Evolutionary conservation across 2,113 vertebrate genomes (phyloP).

Genomic region (Falcunculus frontatus): DNA sequence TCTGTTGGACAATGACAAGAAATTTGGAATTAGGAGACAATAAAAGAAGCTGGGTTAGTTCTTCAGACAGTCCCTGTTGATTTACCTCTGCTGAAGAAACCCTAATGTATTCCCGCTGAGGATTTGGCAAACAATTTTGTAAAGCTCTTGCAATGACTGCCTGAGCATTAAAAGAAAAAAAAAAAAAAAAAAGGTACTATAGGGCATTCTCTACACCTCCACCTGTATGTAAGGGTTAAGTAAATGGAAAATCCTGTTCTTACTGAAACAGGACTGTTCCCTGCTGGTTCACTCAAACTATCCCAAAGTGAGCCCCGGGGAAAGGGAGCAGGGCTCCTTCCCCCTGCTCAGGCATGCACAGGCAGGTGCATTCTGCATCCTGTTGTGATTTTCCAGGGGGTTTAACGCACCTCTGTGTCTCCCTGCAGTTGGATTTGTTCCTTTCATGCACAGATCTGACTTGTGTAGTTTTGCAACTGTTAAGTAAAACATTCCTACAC

Average conservation of each 20-base stretch:
- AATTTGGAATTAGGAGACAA: conserved; percentile 30
- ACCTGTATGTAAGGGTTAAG: neutral
- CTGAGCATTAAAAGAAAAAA: neutral
- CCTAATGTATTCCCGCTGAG: neutral
- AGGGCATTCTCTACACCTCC: neutral
- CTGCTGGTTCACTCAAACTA: conserved; percentile 9
- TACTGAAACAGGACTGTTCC: conserved; percentile 1
- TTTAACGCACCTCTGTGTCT: conserved; percentile 36
- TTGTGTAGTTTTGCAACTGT: neutral
- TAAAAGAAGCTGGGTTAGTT: neutral
- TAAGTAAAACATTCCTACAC: neutral
- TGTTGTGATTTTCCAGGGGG: neutral
- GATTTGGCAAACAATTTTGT: conserved; percentile 1
- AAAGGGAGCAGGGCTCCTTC: neutral
- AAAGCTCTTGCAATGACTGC: neutral
- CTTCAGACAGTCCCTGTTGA: neutral
- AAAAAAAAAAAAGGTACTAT: neutral
- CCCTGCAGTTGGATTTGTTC: neutral
- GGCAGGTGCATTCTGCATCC: conserved; percentile 40
- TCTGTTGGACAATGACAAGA: conserved; percentile 30
- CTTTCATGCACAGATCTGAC: conserved; percentile 21
- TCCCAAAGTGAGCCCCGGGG: neutral
- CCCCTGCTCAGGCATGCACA: neutral
- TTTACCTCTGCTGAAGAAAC: neutral
- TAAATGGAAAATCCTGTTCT: conserved; percentile 42